Evolutionary conservation across 1,140 invertebrate genomes (phyloP), one percentile per base, ranked within the genome.

Genomic region (Bombus impatiens): DNA sequence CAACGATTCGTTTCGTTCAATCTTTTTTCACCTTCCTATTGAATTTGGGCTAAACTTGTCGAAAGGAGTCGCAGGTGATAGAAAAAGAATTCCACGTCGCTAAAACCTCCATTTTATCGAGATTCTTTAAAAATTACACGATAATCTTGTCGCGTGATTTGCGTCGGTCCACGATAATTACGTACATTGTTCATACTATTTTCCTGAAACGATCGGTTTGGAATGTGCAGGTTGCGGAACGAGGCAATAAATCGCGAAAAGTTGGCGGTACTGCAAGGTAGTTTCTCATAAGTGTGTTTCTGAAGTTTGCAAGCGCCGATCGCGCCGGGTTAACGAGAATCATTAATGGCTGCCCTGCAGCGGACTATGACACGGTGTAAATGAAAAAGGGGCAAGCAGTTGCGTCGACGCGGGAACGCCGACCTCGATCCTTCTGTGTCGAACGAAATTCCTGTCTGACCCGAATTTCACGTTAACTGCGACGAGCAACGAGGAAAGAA

Each of bases 391-490:
- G 18, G 44, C 40, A 70, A n/a, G 32, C 8, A 57, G n/a, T 87
- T 82, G 59, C 67, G 65, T 67, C 44, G 86, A 72, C 72, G 75
- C 74, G 57, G 28, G 67, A 68, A 62, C 35, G 59, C 35, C n/a
- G 65, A 57, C 82, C 82, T 85, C 79, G 70, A 84, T 78, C 28
- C 67, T 25, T 82, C 32, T 83, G 12, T 15, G 57, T 37, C 70
- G 57, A 76, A 81, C 40, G 28, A 84, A 74, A 84, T 65, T 83
- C 59, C 62, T 13, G 42, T 37, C 10, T 77, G 81, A 83, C 81
- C 81, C 72, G 42, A 83, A 83, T 83, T 53, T 83, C 42, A n/a
- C 42, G 70, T 1, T 47, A n/a, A 62, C 25, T 59, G 32, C 22
- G 57, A 65, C 71, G 32, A 62, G 22, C 22, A 78, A 65, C 35